These are phyloP conservation scores for Collichthys lucidus DNA, from an alignment of 2,113 vertebrate genomes.

Conservation along the genomic window DNA sequence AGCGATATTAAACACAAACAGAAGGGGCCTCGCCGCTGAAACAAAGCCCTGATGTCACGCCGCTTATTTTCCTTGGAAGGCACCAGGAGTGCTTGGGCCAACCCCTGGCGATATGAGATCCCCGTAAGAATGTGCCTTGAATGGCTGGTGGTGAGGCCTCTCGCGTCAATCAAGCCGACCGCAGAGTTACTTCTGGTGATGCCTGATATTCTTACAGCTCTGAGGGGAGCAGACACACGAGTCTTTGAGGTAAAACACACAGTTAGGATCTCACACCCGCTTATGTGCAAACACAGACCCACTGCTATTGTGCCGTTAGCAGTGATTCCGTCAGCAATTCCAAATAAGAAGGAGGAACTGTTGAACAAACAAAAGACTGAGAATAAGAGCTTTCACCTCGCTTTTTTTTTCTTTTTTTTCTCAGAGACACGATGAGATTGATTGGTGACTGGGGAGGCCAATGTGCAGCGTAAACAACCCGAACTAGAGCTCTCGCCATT, in stretches of 20 bases:
- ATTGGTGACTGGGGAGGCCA: conserved; percentile 59
- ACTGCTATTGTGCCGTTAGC: conserved; percentile 45
- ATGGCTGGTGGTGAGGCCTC: conserved; percentile 78
- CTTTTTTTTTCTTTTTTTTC: conserved; percentile 19
- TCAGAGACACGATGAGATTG: conserved; percentile 60
- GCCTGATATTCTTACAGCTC: conserved; percentile 68
- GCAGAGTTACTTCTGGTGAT: conserved; percentile 69
- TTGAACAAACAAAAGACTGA: conserved; percentile 65
- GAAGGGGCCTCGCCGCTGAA: conserved; percentile 88
- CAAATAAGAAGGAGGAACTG: conserved; percentile 38
- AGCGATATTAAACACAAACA: conserved; percentile 94
- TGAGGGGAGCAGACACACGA: conserved; percentile 55
- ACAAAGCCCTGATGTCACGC: conserved; percentile 95
- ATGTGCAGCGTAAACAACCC: conserved; percentile 77
- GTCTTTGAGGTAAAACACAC: conserved; percentile 63
- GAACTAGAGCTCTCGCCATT: conserved; percentile 29
- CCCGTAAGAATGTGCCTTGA: conserved; percentile 83
- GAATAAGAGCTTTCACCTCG: conserved; percentile 48
- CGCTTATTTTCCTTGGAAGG: conserved; percentile 93
- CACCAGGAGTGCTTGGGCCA: conserved; percentile 84
- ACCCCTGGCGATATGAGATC: conserved; percentile 88
- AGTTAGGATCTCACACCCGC: conserved; percentile 25
- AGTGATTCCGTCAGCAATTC: conserved; percentile 49
- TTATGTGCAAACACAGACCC: conserved; percentile 16
- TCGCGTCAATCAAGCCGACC: conserved; percentile 75